Percentiles rank a stretch among this genome's conserved stretches.
These are phyloP conservation scores for Chrysotoxum bicinctum DNA, from an alignment of 2,888 invertebrate genomes.

Conservation along the genomic window DNA sequence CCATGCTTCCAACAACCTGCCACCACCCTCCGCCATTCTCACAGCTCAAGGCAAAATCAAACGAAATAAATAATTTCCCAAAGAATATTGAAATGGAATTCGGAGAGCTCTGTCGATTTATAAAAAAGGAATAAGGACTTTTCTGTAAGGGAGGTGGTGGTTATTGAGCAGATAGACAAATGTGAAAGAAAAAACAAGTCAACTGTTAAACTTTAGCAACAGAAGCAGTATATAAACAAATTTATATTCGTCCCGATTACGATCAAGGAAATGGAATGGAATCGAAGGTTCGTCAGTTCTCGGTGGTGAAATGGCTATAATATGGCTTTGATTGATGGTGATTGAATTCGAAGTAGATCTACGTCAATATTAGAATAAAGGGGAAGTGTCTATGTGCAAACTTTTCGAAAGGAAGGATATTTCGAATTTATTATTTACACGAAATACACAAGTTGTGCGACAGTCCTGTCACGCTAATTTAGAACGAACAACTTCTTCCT, in stretches of 20 bases:
- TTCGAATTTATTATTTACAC: neutral
- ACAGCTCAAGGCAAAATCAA: conserved; percentile 10
- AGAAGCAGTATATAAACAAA: conserved; percentile 14
- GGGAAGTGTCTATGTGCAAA: neutral
- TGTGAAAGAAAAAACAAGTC: conserved; percentile 22
- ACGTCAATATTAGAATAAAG: conserved; percentile 3
- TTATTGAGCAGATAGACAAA: conserved; percentile 16
- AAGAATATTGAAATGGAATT: conserved; percentile 24
- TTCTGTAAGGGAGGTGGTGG: conserved; percentile 1
- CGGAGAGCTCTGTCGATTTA: conserved; percentile 1
- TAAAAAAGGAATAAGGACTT: neutral
- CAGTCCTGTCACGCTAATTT: neutral
- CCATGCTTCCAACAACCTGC: neutral
- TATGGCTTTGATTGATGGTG: conserved; percentile 21
- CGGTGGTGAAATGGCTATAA: conserved; percentile 23
- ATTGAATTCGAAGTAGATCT: conserved; percentile 19
- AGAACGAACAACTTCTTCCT: neutral
- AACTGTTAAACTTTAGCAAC: conserved; percentile 26
- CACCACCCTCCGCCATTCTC: neutral
- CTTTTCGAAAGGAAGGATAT: neutral
- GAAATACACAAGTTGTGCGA: neutral
- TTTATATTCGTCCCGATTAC: conserved; percentile 24
- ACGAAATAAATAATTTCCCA: conserved; percentile 22
- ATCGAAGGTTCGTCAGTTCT: neutral
- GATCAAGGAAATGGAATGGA: conserved; percentile 20